A percentile compares a stretch with the other conserved stretches of the same genome.
Conservation (phyloP, 1,140 invertebrate species). For the Diabrotica virgifera region DNA sequence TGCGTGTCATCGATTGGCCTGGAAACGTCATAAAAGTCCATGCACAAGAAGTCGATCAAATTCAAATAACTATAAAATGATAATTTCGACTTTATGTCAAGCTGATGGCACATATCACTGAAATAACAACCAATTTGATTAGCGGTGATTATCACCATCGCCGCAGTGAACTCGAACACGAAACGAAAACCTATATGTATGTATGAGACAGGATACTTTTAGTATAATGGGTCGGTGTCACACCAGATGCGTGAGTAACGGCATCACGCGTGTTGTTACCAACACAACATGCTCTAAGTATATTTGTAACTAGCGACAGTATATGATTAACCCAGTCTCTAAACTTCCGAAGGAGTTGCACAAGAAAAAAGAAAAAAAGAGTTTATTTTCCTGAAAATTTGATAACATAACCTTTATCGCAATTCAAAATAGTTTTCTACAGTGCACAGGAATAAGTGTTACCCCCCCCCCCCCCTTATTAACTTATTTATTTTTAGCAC, state of each 20-base stretch:
- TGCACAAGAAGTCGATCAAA: not conserved
- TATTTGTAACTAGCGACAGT: not conserved
- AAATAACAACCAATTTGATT: not conserved
- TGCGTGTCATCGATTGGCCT: no score
- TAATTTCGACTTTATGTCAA: not conserved
- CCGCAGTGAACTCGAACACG: not conserved
- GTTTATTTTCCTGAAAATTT: not conserved
- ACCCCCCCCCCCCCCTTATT: no score
- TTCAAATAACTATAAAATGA: not conserved
- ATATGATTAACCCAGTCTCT: not conserved
- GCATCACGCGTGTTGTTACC: conserved; percentile 6
- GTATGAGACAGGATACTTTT: not conserved
- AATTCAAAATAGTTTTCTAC: no score
- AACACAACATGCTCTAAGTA: not conserved
- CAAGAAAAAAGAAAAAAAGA: not conserved
- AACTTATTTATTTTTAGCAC: no score
- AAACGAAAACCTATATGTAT: not conserved
- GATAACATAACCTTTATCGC: no score
- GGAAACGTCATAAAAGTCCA: not conserved
- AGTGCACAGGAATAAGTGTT: no score
- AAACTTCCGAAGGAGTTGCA: not conserved
- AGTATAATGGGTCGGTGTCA: conserved; percentile 10
- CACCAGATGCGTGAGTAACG: conserved; percentile 16
- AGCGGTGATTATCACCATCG: not conserved
- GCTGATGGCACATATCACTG: not conserved